These are phyloP conservation scores for Tyrannus savana DNA, from an alignment of 2,113 vertebrate genomes.

Conservation along the genomic window DNA sequence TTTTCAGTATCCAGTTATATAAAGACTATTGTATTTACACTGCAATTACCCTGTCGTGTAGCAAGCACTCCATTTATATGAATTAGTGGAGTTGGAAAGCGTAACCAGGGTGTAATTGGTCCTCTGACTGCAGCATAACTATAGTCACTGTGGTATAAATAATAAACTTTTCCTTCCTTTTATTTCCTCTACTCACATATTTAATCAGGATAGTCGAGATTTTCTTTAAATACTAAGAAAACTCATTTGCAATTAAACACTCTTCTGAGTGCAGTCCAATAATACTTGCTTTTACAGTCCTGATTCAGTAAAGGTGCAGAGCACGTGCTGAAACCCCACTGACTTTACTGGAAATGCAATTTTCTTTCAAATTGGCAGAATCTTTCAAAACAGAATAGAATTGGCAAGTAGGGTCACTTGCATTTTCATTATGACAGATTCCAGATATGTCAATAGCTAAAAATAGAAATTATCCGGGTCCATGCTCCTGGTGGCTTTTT, in stretches of 20 bases:
- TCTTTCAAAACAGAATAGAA: neutral
- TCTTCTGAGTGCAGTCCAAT: neutral
- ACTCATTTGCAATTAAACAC: neutral
- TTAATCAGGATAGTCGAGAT: neutral
- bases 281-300: neutral
- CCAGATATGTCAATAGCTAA: neutral
- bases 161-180: neutral
- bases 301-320: neutral
- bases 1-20: constrained; percentile 1
- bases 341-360: neutral
- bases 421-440: neutral
- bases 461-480: neutral
- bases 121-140: neutral
- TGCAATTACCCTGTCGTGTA: constrained; percentile 22
- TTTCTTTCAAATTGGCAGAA: neutral
- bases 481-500: neutral
- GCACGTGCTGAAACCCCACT: neutral
- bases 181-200: neutral
- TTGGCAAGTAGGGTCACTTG: neutral
- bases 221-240: constrained; percentile 12
- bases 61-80: neutral
- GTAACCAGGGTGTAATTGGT: constrained; percentile 5
- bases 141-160: neutral
- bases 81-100: neutral
- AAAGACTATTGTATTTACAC: constrained; percentile 44